These are phyloP conservation scores for Chondrosia reniformis DNA, from an alignment of 37 sponge, comb jelly and placozoan species.

Conservation along the genomic window DNA sequence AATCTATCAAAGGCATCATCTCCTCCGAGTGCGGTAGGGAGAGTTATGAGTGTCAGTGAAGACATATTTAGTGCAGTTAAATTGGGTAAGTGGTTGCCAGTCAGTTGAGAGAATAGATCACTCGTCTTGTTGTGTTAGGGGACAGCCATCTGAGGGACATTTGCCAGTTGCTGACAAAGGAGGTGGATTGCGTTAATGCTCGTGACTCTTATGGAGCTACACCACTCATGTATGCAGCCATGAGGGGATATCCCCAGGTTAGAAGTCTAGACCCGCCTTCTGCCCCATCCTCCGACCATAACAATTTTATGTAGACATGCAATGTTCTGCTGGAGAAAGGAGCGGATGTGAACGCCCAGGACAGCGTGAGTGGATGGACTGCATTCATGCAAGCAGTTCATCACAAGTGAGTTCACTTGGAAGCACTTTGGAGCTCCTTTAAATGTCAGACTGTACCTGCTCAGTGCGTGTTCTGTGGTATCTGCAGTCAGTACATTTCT, in stretches of 20 bases:
- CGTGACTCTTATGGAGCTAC: constrained; percentile 76
- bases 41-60: too few species aligned
- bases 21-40: too few species aligned
- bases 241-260: constrained; percentile 58
- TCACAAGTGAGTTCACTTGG: constrained; percentile 42
- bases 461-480: background rate
- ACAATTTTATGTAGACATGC: constrained; percentile 23
- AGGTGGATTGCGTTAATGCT: constrained; percentile 1
- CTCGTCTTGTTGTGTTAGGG: background rate
- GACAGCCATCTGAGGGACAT: background rate
- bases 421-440: background rate
- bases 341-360: constrained; percentile 63
- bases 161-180: background rate
- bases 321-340: constrained; percentile 39
- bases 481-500: constrained; percentile 47
- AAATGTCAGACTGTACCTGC: background rate
- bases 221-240: constrained; percentile 84
- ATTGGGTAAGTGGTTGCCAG: background rate
- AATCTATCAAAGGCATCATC: too few species aligned
- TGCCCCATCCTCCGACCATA: background rate
- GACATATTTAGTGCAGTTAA: too few species aligned
- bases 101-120: too few species aligned
- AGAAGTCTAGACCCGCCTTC: background rate
- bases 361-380: constrained; percentile 68
- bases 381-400: constrained; percentile 83